Base-by-base conservation (phyloP, 1,140 invertebrate species). In the Sinella curviseta region DNA sequence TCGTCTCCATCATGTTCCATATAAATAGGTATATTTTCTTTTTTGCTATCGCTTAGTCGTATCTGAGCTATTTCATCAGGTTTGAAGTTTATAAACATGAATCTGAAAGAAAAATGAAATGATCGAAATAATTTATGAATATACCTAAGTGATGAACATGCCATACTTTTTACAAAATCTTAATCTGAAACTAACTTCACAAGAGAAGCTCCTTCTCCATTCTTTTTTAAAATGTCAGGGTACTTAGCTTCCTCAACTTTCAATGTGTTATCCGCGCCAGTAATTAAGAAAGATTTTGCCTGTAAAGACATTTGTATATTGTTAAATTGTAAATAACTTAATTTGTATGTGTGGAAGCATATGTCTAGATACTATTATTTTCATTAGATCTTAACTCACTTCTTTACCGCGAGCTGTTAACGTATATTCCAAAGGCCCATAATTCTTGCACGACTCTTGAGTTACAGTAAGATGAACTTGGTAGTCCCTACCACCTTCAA, bases 131-230 rank as follows among this genome's bases (percentile, higher is more conserved):
- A 60, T n/a, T 14, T 60, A 26, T 60, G 57, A n/a, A 60, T n/a
- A 60, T 60, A n/a, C n/a, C n/a, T n/a, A n/a, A n/a, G n/a, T n/a
- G n/a, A n/a, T n/a, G n/a, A n/a, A n/a, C n/a, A n/a, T n/a, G n/a
- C n/a, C n/a, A n/a, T n/a, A n/a, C n/a, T n/a, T n/a, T n/a, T n/a
- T n/a, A n/a, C 39, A 48, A 48, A 48, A 20, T 12, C 39, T 48
- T 8, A 8, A 48, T 65, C 24, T 26, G 4, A 65, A 65, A 78
- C 36, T n/a, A 28, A 80, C 79, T 73, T 80, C n/a, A 80, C 17
- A 28, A 74, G 39, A 39, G 76, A 39, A 20, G 70, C 55, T 78
- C 65, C 79, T 57, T 77, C 79, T 0, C 39, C 30, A 74, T 35
- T 28, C 60, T 78, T 78, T 20, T 65, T 28, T 16, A 78, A 28